Evolutionary conservation across 2,888 invertebrate genomes (phyloP).

Genomic region (Chironomus riparius): DNA sequence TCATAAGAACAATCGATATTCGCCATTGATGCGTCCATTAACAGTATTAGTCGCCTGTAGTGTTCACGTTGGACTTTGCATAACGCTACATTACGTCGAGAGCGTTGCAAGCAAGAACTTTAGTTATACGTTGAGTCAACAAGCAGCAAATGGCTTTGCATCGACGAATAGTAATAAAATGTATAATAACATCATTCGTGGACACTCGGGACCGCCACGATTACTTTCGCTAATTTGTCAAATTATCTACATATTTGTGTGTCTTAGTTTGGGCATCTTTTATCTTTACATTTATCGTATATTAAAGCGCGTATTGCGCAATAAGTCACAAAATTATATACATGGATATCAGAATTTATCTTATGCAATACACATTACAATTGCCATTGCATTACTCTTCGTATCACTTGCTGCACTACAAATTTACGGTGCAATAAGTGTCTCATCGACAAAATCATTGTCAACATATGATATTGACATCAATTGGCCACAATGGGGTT

Average conservation of each 20-base stretch:
- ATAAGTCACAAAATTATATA: constrained; percentile 69
- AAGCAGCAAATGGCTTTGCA: constrained; percentile 30
- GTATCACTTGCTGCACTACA: constrained; percentile 74
- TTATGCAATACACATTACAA: constrained; percentile 81
- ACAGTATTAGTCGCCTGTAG: constrained; percentile 70
- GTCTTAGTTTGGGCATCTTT: constrained; percentile 71
- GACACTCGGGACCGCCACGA: constrained; percentile 40
- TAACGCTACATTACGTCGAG: constrained; percentile 72
- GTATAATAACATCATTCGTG: constrained; percentile 32
- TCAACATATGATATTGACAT: constrained; percentile 43
- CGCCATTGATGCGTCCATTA: constrained; percentile 64
- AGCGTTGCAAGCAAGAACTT: constrained; percentile 39
- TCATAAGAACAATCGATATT: constrained; percentile 60
- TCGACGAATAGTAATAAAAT: constrained; percentile 27
- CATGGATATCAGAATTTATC: constrained; percentile 73
- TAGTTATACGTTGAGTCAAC: constrained; percentile 14
- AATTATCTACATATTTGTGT: constrained; percentile 76
- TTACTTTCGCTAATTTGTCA: constrained; percentile 70
- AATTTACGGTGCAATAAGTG: constrained; percentile 67
- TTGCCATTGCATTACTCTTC: constrained; percentile 77
- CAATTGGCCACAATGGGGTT: constrained; percentile 88
- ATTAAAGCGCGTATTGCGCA: constrained; percentile 61
- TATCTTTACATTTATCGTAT: constrained; percentile 78
- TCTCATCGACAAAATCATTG: constrained; percentile 43
- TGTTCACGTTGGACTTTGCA: constrained; percentile 68